Percentiles rank a stretch among this genome's conserved stretches.
Evolutionary conservation across 2,888 invertebrate genomes (phyloP).

Genomic region (Acrobeloides nanus): DNA sequence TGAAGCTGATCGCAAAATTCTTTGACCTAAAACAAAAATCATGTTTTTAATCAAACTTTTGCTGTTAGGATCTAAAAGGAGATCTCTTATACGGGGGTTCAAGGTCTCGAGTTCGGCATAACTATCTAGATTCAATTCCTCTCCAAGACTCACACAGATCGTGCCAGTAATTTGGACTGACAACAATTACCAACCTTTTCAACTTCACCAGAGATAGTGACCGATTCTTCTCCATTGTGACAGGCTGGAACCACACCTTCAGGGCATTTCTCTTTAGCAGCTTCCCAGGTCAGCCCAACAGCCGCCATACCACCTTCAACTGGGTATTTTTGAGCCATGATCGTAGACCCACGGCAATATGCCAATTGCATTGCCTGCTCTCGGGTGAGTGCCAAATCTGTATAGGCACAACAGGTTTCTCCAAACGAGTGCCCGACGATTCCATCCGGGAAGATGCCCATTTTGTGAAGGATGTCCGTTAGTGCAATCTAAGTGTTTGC

Average conservation of each 20-base stretch:
- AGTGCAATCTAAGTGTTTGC: conserved; percentile 67
- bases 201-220: conserved; percentile 77
- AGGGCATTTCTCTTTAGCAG: conserved; percentile 65
- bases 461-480: conserved; percentile 72
- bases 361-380: conserved; percentile 89
- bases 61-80: too few relatives aligned
- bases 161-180: not conserved
- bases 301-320: conserved; percentile 73
- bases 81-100: too few relatives aligned
- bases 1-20: conserved; percentile 34
- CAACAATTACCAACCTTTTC: conserved; percentile 48
- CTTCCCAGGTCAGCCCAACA: conserved; percentile 77
- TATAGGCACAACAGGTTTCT: conserved; percentile 89
- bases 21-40: conserved; percentile 14
- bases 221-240: conserved; percentile 86
- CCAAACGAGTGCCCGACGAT: conserved; percentile 90
- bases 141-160: too few relatives aligned
- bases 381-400: conserved; percentile 85
- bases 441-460: conserved; percentile 78
- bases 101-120: too few relatives aligned
- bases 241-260: conserved; percentile 77
- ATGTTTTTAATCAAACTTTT: too few relatives aligned
- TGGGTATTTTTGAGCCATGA: conserved; percentile 41
- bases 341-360: conserved; percentile 74
- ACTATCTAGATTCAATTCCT: too few relatives aligned